These are phyloP conservation scores for Aphidoletes aphidimyza DNA, from an alignment of 2,888 invertebrate species.

Conservation along the genomic window DNA sequence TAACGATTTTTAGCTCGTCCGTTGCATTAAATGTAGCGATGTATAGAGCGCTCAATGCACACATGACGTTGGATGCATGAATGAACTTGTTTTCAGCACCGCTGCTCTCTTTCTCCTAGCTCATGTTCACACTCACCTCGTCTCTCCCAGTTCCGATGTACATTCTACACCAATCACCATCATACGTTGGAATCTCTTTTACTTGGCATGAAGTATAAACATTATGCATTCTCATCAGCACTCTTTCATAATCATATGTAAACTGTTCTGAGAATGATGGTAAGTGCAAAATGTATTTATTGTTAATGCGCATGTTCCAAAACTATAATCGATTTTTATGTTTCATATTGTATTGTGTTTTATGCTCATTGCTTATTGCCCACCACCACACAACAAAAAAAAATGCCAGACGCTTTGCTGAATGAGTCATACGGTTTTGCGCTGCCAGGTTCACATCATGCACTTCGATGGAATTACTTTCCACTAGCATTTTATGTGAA, in stretches of 20 bases:
- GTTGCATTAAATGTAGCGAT: too few relatives aligned
- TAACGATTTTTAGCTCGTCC: neutral
- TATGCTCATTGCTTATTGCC: neutral
- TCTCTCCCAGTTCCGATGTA: neutral
- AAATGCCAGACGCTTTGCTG: neutral
- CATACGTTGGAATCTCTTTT: neutral
- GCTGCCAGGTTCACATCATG: too few relatives aligned
- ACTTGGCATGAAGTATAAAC: neutral
- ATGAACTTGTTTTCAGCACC: constrained; percentile 46
- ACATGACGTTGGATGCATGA: neutral
- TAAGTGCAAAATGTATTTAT: neutral
- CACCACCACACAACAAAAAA: too few relatives aligned
- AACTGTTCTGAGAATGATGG: constrained; percentile 8
- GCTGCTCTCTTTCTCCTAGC: neutral
- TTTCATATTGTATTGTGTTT: constrained; percentile 5
- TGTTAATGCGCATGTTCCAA: constrained; percentile 21
- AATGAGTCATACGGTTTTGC: neutral
- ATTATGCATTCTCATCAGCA: constrained; percentile 19
- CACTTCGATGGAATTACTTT: neutral
- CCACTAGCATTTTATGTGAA: neutral
- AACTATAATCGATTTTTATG: constrained; percentile 20
- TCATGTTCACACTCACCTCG: neutral
- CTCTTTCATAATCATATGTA: constrained; percentile 34
- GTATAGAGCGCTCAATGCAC: too few relatives aligned
- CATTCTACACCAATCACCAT: neutral